Percentiles rank a stretch among this genome's conserved stretches.
These are phyloP conservation scores for Burhinus bistriatus DNA, from an alignment of 2,113 vertebrate species.

Conservation along the genomic window DNA sequence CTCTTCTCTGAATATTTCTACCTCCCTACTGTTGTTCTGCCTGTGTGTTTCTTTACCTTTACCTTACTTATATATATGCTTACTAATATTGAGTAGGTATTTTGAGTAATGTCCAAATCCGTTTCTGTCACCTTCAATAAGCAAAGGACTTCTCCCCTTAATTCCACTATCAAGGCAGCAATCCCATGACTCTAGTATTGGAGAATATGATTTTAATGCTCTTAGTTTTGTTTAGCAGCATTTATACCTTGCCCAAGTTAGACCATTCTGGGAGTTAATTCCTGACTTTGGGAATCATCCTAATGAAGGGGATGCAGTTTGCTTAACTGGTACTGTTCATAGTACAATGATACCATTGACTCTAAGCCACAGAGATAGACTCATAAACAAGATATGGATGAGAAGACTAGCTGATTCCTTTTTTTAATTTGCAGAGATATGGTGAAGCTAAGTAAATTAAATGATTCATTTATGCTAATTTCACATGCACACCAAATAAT, in stretches of 20 bases:
- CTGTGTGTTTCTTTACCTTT: not conserved
- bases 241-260: not conserved
- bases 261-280: not conserved
- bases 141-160: not conserved
- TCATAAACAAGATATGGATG: conserved; percentile 5
- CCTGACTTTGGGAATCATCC: not conserved
- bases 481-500: not conserved
- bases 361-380: not conserved
- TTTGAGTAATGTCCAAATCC: not conserved
- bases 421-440: not conserved
- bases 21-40: not conserved
- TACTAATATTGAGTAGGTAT: not conserved
- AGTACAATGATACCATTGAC: not conserved
- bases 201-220: not conserved
- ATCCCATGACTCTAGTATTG: not conserved
- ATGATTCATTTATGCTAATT: not conserved
- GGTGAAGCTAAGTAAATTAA: conserved; percentile 17
- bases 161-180: not conserved
- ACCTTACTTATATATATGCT: no score
- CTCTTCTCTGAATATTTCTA: not conserved
- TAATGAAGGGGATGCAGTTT: not conserved
- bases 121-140: not conserved
- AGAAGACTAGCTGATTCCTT: not conserved
- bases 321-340: not conserved
- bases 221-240: not conserved